Evolutionary conservation across 2,113 vertebrate species (phyloP), one percentile per base, ranked within the genome.

Genomic region (Ellobius talpinus): DNA sequence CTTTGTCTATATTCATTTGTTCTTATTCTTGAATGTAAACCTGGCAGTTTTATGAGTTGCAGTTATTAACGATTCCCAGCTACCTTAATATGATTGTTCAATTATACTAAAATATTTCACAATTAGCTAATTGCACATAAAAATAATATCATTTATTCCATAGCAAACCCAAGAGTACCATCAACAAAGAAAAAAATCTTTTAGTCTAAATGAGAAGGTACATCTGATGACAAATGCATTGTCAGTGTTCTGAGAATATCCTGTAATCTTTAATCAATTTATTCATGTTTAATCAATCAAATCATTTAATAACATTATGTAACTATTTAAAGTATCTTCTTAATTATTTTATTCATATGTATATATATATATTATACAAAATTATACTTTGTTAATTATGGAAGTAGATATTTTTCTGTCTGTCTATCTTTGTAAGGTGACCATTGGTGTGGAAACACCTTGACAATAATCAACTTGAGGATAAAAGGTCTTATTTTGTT

Each of bases 51-150:
- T 68, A 86, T 73, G 79, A 87, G 36, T 76, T 95, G 10, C 36
- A 94, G 3, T 78, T 89, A 87, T 77, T 9, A 89, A 82, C 39
- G 61, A 73, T 12, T 7, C 21, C 12, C n/a, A 89, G 74, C 23
- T 84, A 19, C 14, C 73, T 93, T 65, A 94, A 74, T 94, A 58
- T 90, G 29, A 93, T 61, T 92, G 19, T 87, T 96, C 36, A 63
- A 0, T 36, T 95, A 36, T 81, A 61, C 47, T 61, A 92, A 94
- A 97, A 89, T 94, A 93, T 70, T 95, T 93, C 19, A 42, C 19
- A 84, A 39, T 90, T 89, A 93, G 24, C 29, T 90, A 87, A 90
- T 39, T 74, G 5, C 82, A 0, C 58, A 65, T 88, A 95, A 92
- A 96, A 96, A 31, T 82, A 9, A 0, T 66, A 63, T 31, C 42